These are phyloP conservation scores for Phoenicopterus ruber DNA, from an alignment of 2,113 vertebrate species.

Conservation along the genomic window DNA sequence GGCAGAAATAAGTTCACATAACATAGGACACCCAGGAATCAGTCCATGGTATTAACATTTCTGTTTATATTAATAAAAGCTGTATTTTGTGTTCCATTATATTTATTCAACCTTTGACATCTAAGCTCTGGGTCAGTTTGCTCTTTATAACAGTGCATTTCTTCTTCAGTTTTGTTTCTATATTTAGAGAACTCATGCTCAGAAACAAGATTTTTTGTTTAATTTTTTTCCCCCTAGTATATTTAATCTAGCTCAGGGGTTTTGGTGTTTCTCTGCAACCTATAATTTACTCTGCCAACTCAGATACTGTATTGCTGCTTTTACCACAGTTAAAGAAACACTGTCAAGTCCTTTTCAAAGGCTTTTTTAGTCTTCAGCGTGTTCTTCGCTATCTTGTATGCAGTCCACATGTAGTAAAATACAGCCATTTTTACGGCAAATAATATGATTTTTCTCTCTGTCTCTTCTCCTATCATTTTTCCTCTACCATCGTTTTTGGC, in stretches of 20 bases:
- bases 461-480: background rate
- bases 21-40: background rate
- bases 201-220: constrained; percentile 2
- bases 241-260: constrained; percentile 12
- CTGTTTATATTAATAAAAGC: constrained; percentile 20
- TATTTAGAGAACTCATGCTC: constrained; percentile 1
- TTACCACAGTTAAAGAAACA: constrained; percentile 2
- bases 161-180: constrained; percentile 8
- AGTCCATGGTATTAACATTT: background rate
- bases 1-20: background rate
- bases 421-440: background rate
- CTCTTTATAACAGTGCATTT: background rate
- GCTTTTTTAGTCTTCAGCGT: background rate
- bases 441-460: background rate
- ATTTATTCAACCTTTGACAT: constrained; percentile 30
- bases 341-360: background rate
- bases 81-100: background rate
- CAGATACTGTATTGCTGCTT: constrained; percentile 4
- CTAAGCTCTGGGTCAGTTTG: background rate
- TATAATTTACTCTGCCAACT: constrained; percentile 19
- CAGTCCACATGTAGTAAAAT: background rate
- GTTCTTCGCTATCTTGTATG: background rate
- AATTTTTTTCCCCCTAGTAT: background rate
- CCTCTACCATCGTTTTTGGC: background rate
- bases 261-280: constrained; percentile 9